Conservation (phyloP, 2,888 invertebrate genomes). For the Drosophila mimica region DNA sequence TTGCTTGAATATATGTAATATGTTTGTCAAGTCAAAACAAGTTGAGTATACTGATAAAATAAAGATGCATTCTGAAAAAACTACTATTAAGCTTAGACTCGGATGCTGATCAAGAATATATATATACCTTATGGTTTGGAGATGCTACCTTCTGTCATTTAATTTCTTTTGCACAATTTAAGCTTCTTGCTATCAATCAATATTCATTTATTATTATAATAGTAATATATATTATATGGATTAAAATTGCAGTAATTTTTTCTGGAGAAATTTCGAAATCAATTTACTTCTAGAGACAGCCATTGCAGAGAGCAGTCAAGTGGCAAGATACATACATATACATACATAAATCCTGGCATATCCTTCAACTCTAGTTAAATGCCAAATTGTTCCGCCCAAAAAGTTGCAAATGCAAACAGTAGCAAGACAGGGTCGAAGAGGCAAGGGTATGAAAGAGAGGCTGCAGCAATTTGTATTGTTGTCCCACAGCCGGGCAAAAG, state of each 20-base stretch:
- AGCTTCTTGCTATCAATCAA: background rate
- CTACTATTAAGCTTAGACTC: background rate
- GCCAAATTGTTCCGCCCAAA: conserved; percentile 64
- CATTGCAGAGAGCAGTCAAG: background rate
- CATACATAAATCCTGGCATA: conserved; percentile 30
- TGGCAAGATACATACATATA: conserved; percentile 16
- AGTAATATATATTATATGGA: background rate
- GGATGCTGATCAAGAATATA: background rate
- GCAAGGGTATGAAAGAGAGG: background rate
- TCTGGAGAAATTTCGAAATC: conserved; percentile 13
- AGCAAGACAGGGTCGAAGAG: background rate
- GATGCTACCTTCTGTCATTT: background rate
- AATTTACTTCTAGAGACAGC: background rate
- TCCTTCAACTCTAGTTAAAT: conserved; percentile 74
- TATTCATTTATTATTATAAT: background rate
- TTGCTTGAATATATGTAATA: background rate
- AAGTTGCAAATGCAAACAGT: conserved; percentile 19
- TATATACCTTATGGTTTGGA: background rate
- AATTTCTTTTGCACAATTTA: background rate
- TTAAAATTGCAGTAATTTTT: too few relatives aligned
- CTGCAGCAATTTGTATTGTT: conserved; percentile 48
- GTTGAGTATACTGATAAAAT: background rate
- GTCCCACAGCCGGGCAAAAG: conserved; percentile 51
- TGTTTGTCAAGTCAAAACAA: background rate
- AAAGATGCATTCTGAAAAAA: background rate